Base-by-base conservation (phyloP, 2,888 invertebrate species). In the Tinea pellionella region DNA sequence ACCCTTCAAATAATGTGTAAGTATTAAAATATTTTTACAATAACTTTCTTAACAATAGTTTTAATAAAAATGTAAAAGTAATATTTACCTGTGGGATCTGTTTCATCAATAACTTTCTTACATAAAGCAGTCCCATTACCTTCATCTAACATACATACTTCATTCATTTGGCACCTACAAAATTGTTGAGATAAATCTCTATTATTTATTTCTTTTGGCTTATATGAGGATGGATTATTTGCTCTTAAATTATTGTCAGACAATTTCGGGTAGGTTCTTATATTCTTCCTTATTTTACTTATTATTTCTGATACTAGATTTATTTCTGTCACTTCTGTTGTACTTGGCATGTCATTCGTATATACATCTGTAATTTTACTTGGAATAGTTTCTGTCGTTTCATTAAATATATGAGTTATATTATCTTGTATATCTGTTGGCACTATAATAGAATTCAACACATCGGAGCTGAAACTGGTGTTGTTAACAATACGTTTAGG, bases 61-160 rank as follows among this genome's bases (percentile, higher is more conserved):
- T n/a, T n/a, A n/a, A n/a, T n/a, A n/a, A n/a, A n/a, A n/a, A n/a
- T n/a, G n/a, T n/a, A n/a, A n/a, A n/a, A n/a, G n/a, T n/a, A n/a
- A n/a, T n/a, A 37, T 63, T 65, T 67, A 88, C 91, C 91, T 66
- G 91, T 91, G 1, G 90, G 90, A 69, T 92, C 92, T 11, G 82
- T 75, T 2, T 74, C 70, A 69, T 92, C 91, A 15, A 75, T 66
- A 6, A 89, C 80, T 42, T 69, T 69, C 66, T 83, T 85, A 70
- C 92, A 92, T 56, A 86, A 77, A 2, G 92, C 89, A 56, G 88
- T 88, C 58, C 89, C 88, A 67, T 89, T 91, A 65, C 80, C 88
- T 66, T 89, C 89, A 65, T 90, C 85, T 59, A 91, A 88, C 74
- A 92, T 90, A 77, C 92, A 92, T 62, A 92, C 89, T 77, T 91